Base-by-base conservation (phyloP, 2,797 vertebrate species). In the Thamnophis elegans region DNA sequence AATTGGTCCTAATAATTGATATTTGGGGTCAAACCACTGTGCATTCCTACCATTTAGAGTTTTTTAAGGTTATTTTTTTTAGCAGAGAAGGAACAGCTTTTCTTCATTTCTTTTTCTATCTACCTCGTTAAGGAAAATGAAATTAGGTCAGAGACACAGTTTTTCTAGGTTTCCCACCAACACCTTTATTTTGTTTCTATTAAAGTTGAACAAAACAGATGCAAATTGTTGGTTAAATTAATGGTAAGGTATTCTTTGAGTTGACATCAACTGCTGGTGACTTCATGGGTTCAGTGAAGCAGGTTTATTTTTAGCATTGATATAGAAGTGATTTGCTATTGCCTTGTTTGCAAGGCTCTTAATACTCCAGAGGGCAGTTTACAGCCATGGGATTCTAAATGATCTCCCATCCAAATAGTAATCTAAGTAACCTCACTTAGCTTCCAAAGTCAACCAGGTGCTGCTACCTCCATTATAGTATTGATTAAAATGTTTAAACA, bases 11-110 rank as follows among this genome's bases (percentile, higher is more conserved):
- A 85, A 28, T 36, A 60, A n/a, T 3, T 82, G 3, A 22, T 14
- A 68, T 82, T 68, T 47, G 65, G 2, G 53, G 93, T 92, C 58
- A 87, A 68, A 93, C 55, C 88, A 93, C 14, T 47, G 20, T 42
- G 47, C 73, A 22, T 82, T 82, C 36, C 73, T 82, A 47, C 20
- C 8, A 4, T 22, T 82, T 68, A 32, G 65, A 68, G 13, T 16
- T 32, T 16, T 32, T 82, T 42, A 82, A 82, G 18, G 1, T 18
- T 78, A 42, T 42, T 60, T 60, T 42, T 20, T 42, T 42, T 20
- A 22, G 3, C 73, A 42, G 36, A 22, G 36, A 8, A 22, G 73
- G 36, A 78, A 78, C 18, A 78, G 9, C 4, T 78, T 78, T 78
- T 42, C 18, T 78, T 78, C 73, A 78, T 78, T 18, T 36, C 65